Percentiles rank a stretch among this genome's conserved stretches.
These are phyloP conservation scores for Eucidaris tribuloides DNA, from an alignment of 35 echinoderm and acorn worm species.

Conservation along the genomic window DNA sequence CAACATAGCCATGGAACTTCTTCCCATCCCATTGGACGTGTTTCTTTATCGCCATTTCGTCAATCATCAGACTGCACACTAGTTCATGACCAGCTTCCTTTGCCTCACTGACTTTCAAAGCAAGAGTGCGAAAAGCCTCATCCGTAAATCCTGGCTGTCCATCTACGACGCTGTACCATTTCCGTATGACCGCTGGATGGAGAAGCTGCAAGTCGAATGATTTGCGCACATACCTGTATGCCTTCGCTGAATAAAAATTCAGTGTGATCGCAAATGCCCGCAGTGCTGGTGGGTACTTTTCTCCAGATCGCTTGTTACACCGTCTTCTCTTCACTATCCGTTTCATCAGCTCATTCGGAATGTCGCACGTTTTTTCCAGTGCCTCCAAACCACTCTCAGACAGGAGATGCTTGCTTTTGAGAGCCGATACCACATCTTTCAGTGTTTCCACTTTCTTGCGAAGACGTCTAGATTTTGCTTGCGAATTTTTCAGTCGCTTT, in stretches of 20 bases:
- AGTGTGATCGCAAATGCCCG: constrained; percentile 47
- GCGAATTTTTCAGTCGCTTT: background rate
- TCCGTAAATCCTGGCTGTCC: constrained; percentile 50
- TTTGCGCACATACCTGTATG: constrained; percentile 52
- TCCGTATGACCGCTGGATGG: constrained; percentile 29
- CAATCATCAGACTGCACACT: constrained; percentile 33
- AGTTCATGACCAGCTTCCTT: background rate
- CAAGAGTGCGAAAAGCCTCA: constrained; percentile 19
- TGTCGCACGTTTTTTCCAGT: background rate
- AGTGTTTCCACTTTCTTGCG: background rate
- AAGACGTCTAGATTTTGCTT: background rate
- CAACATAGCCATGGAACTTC: constrained; percentile 29
- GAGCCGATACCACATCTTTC: background rate
- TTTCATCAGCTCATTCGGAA: constrained; percentile 39
- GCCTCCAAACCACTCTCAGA: background rate
- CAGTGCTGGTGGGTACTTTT: constrained; percentile 8
- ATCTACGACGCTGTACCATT: constrained; percentile 36
- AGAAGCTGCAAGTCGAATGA: constrained; percentile 42
- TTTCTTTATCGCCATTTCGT: constrained; percentile 42
- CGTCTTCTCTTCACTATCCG: background rate
- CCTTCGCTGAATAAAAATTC: constrained; percentile 51
- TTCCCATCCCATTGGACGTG: background rate
- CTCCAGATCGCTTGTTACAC: background rate
- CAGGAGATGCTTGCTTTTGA: background rate
- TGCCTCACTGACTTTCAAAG: constrained; percentile 24